Conservation (phyloP, 2,113 vertebrate genomes). For the Zapus hudsonius region DNA sequence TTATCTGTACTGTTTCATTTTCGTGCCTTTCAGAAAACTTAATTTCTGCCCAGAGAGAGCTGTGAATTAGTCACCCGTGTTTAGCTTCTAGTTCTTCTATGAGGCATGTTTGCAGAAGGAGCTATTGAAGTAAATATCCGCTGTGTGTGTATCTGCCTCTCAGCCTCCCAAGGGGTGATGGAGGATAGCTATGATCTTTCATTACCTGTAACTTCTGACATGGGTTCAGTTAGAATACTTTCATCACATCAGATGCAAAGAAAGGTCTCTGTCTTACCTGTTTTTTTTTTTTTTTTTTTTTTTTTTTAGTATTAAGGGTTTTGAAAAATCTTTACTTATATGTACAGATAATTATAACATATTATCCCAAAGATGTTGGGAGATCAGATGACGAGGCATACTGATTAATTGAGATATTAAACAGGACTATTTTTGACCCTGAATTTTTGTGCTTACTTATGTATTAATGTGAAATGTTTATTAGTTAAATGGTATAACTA, state of each 20-base stretch:
- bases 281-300: background rate
- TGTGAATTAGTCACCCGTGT: background rate
- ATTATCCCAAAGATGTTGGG: background rate
- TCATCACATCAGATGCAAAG: background rate
- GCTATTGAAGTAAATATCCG: background rate
- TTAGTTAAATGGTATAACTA: background rate
- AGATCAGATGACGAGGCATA: background rate
- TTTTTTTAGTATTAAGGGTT: background rate
- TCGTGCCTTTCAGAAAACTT: background rate
- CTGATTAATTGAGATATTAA: background rate
- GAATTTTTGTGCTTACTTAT: background rate
- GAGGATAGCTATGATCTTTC: background rate
- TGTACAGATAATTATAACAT: background rate
- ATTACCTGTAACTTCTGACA: background rate
- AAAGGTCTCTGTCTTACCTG: background rate
- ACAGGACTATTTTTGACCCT: background rate
- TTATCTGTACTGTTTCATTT: constrained; percentile 45
- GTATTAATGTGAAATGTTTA: background rate
- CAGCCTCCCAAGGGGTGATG: background rate
- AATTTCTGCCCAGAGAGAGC: background rate
- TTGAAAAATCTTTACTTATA: constrained; percentile 12
- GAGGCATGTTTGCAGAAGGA: constrained; percentile 1
- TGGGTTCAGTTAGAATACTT: background rate
- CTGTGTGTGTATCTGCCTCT: background rate
- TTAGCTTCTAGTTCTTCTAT: background rate